Evolutionary conservation across 2,797 vertebrate genomes (phyloP).

Genomic region (Esox masquinongy): DNA sequence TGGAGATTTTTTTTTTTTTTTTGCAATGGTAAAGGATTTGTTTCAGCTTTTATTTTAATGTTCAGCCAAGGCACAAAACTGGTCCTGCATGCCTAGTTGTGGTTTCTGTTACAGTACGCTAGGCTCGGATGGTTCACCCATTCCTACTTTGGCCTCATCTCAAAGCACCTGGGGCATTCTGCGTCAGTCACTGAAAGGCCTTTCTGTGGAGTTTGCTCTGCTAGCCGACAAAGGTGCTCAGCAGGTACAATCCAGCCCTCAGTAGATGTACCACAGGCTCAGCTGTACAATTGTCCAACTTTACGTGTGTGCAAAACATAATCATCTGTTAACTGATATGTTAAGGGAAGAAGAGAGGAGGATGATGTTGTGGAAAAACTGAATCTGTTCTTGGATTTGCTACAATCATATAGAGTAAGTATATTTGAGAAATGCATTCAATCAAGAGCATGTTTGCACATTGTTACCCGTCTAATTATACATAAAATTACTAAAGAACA

Average conservation of each 20-base stretch:
- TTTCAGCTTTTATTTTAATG: conserved; percentile 15
- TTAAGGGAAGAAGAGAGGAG: conserved; percentile 91
- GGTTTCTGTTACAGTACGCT: conserved; percentile 74
- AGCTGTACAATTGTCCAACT: conserved; percentile 9
- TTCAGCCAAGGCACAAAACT: conserved; percentile 22
- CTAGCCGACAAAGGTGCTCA: conserved; percentile 92
- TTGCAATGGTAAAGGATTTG: neutral
- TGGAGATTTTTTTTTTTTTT: neutral
- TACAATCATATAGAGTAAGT: conserved; percentile 95
- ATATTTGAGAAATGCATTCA: neutral
- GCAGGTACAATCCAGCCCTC: conserved; percentile 79
- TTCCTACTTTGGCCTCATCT: conserved; percentile 85
- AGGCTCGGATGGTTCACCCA: conserved; percentile 86
- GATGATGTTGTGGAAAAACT: conserved; percentile 97
- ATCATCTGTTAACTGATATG: conserved; percentile 42
- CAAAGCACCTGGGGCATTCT: conserved; percentile 87
- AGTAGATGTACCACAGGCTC: conserved; percentile 11
- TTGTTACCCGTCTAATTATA: neutral
- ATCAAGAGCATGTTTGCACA: neutral
- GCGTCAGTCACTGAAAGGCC: conserved; percentile 88
- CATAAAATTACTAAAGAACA: no score
- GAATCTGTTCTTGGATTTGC: conserved; percentile 93
- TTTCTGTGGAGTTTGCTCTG: conserved; percentile 91
- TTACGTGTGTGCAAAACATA: conserved; percentile 20
- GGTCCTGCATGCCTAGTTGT: conserved; percentile 28